Evolutionary conservation across 2,113 vertebrate genomes (phyloP).

Genomic region (Ciconia boyciana): DNA sequence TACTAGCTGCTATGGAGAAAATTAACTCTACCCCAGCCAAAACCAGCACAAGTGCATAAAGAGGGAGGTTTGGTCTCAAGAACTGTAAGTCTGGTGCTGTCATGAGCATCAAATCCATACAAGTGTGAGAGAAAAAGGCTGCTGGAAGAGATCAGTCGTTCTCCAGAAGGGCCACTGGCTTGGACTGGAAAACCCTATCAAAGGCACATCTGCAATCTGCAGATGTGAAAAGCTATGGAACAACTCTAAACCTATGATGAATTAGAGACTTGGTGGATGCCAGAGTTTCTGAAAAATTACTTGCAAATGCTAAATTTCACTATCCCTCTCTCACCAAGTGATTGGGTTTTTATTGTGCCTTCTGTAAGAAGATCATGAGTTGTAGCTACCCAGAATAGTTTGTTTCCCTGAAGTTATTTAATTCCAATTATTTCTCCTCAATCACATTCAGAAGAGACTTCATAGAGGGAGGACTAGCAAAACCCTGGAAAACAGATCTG

Average conservation of each 20-base stretch:
- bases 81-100: background rate
- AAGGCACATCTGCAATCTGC: background rate
- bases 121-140: background rate
- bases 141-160: background rate
- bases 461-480: background rate
- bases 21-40: too few species aligned
- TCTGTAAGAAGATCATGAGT: background rate
- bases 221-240: background rate
- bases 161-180: background rate
- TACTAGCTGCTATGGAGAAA: too few species aligned
- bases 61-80: background rate
- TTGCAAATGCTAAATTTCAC: background rate
- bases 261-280: background rate
- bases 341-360: background rate
- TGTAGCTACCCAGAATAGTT: background rate
- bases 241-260: background rate
- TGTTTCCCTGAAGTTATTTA: background rate
- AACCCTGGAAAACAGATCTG: conserved; percentile 2
- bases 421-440: background rate
- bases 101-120: background rate
- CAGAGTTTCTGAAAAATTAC: background rate
- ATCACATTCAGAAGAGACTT: background rate
- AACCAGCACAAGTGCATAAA: background rate
- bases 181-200: background rate
- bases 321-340: background rate